These are phyloP conservation scores for Blastomussa wellsi DNA, from an alignment of 92 coral and sea anemone genomes.

Conservation along the genomic window DNA sequence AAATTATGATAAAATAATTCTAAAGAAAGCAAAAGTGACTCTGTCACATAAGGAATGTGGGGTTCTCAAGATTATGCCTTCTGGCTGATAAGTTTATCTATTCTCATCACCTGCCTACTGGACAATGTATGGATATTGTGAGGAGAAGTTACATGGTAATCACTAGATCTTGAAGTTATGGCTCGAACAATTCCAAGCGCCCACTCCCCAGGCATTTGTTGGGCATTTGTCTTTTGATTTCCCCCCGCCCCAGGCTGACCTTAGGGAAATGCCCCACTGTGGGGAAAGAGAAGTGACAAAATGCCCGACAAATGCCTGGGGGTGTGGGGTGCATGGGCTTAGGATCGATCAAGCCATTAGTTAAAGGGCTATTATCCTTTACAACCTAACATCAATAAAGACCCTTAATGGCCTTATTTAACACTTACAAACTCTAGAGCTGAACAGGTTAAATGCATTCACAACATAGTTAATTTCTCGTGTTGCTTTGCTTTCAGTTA, in stretches of 20 bases:
- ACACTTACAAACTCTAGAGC: conserved; percentile 4
- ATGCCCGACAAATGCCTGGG: background rate
- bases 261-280: background rate
- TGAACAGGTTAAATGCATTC: conserved; percentile 11
- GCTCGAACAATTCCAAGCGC: background rate
- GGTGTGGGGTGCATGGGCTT: background rate
- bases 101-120: background rate
- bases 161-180: conserved; percentile 2
- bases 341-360: background rate
- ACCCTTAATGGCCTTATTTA: background rate
- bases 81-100: background rate
- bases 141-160: background rate
- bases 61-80: background rate
- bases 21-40: too few relatives aligned
- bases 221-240: background rate
- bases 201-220: background rate
- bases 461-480: background rate
- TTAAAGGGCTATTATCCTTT: conserved; percentile 1
- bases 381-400: background rate
- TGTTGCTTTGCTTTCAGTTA: conserved; percentile 12
- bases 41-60: conserved; percentile 1
- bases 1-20: too few relatives aligned
- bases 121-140: background rate
- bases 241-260: background rate
- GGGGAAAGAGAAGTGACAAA: background rate